Percentiles rank a stretch among this genome's conserved stretches.
These are phyloP conservation scores for Lamellibrachia satsuma DNA, from an alignment of 2,888 invertebrate genomes.

Conservation along the genomic window DNA sequence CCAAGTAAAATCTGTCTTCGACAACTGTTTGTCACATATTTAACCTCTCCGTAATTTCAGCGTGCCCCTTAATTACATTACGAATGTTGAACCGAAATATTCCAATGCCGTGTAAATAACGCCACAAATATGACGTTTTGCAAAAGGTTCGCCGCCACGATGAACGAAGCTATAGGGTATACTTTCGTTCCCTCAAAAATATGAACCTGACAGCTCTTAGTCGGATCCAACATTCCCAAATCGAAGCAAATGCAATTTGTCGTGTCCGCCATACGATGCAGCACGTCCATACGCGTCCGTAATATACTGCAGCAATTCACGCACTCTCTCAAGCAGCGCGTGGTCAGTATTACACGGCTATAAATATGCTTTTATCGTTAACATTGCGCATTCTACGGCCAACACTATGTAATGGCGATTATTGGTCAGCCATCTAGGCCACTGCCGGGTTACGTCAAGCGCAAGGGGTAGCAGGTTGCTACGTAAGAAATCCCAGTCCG, in stretches of 20 bases:
- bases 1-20: no score
- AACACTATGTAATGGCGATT: slow-evolving; percentile 17
- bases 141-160: no score
- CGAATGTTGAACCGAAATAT: no score
- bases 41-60: no score
- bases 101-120: no score
- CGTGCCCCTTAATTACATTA: no score
- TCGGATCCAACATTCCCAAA: not conserved
- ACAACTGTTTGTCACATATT: no score
- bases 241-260: not conserved
- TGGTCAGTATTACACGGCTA: not conserved
- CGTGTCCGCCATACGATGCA: not conserved
- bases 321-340: not conserved
- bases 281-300: not conserved
- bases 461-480: not conserved
- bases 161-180: no score
- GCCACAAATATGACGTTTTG: no score
- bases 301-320: not conserved
- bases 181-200: no score
- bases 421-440: slow-evolving; percentile 17
- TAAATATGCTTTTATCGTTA: slow-evolving; percentile 17
- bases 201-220: no score
- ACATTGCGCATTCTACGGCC: not conserved
- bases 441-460: not conserved
- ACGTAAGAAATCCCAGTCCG: not conserved